These are phyloP conservation scores for Ametastegia equiseti DNA, from an alignment of 2,888 invertebrate genomes.

Conservation along the genomic window DNA sequence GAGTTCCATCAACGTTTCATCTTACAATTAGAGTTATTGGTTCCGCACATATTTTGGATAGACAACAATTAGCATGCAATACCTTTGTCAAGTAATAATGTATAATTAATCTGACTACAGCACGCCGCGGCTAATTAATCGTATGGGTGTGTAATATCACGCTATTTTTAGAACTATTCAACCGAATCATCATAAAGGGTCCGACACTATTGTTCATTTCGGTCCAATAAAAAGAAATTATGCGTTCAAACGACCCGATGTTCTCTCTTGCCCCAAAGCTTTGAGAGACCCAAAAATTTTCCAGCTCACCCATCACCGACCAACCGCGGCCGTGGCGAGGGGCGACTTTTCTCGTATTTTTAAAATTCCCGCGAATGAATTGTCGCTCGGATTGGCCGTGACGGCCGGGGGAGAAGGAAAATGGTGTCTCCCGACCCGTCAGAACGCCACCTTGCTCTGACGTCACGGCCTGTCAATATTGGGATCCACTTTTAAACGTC, in stretches of 20 bases:
- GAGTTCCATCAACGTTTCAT: neutral
- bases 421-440: neutral
- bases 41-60: constrained; percentile 16
- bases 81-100: constrained; percentile 26
- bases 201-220: constrained; percentile 1
- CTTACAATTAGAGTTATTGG: neutral
- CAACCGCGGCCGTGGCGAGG: too few species aligned
- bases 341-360: neutral
- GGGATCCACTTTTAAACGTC: constrained; percentile 3
- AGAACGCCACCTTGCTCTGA: neutral
- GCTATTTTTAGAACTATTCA: constrained; percentile 2
- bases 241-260: neutral
- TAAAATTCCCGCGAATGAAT: neutral
- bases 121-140: neutral
- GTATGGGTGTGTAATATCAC: too few species aligned
- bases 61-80: neutral
- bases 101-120: constrained; percentile 25
- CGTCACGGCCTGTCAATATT: constrained; percentile 18
- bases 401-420: neutral
- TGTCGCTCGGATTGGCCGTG: neutral
- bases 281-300: too few species aligned
- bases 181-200: neutral
- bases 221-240: constrained; percentile 18
- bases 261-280: neutral
- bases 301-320: too few species aligned